A percentile compares a stretch with the other conserved stretches of the same genome.
Conservation (phyloP, 2,113 vertebrate genomes). For the Athene cunicularia region DNA sequence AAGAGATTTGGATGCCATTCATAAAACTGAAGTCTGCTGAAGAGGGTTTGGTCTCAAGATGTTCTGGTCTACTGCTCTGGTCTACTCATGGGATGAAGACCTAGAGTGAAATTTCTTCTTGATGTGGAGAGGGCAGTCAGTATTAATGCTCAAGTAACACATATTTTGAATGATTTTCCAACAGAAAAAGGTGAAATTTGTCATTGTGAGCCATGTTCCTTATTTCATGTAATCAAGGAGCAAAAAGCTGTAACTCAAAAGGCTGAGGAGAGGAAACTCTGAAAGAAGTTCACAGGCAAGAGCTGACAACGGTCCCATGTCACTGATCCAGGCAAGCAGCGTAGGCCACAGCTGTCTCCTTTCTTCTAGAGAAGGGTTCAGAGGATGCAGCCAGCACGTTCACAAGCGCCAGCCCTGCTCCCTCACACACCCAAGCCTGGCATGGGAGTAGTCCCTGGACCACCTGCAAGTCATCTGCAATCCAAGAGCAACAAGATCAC, state of each 20-base stretch:
- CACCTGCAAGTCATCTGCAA: fast-evolving
- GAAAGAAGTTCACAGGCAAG: neutral
- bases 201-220: neutral
- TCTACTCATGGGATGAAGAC: neutral
- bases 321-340: neutral
- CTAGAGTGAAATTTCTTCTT: neutral
- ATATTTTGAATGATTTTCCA: neutral
- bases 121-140: neutral
- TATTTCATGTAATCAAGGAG: neutral
- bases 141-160: neutral
- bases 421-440: neutral
- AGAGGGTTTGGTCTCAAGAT: neutral
- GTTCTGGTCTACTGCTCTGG: neutral
- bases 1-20: neutral
- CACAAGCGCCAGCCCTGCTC: neutral
- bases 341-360: neutral
- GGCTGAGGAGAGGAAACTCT: neutral
- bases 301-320: neutral
- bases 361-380: neutral
- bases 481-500: neutral
- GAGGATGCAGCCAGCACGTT: neutral
- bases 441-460: fast-evolving
- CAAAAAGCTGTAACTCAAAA: neutral
- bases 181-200: neutral
- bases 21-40: neutral